A percentile compares a stretch with the other conserved stretches of the same genome.
Evolutionary conservation across 2,113 vertebrate species (phyloP).

Genomic region (Lepus timidus): DNA sequence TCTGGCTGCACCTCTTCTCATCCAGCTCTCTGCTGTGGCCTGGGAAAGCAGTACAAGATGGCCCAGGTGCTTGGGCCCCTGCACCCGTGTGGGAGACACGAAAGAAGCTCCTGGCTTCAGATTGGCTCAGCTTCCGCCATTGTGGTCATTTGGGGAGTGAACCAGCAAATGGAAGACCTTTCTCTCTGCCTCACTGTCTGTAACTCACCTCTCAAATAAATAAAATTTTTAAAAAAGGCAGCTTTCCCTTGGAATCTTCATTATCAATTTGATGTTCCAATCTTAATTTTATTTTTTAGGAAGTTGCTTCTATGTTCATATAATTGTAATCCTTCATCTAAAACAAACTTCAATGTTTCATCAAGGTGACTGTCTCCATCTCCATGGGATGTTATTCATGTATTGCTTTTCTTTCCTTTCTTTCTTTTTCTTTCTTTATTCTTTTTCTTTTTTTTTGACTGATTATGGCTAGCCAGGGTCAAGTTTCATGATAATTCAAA

Average conservation of each 20-base stretch:
- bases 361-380: neutral
- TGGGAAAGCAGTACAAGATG: no score
- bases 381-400: neutral
- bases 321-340: conserved; percentile 65
- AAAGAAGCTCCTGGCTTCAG: no score
- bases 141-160: no score
- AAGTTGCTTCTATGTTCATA: conserved; percentile 52
- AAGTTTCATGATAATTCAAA: neutral
- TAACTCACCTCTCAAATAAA: no score
- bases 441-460: conserved; percentile 25
- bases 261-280: conserved; percentile 87
- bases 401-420: conserved; percentile 40
- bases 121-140: no score
- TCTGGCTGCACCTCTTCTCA: no score
- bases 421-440: no score
- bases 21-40: no score
- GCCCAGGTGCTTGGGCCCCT: no score
- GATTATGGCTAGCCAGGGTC: neutral
- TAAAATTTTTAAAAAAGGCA: neutral
- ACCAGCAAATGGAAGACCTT: no score
- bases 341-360: neutral
- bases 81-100: no score
- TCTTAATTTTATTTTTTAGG: conserved; percentile 87
- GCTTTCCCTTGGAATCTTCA: conserved; percentile 84
- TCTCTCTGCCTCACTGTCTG: no score